phyloP scores from a whole-genome alignment of 2,797 vertebrate genomes.

The Otolemur crassicaudatus region DNA sequence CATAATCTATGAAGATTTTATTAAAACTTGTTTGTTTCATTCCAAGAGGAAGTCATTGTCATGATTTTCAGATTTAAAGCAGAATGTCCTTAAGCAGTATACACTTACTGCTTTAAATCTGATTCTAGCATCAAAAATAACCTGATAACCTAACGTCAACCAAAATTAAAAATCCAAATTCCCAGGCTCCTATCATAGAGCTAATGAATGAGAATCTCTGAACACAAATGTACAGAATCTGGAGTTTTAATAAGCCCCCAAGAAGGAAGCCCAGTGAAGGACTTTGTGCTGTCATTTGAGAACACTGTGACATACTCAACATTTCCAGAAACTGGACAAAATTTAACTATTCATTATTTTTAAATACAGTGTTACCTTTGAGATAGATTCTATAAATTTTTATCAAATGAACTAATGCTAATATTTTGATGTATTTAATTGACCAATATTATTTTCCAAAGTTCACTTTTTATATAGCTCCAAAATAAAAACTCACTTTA shows the following conservation, averaged over 20 bases:
- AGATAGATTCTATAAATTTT: slow-evolving; percentile 47
- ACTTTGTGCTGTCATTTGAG: background rate
- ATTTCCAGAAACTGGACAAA: slow-evolving; percentile 58
- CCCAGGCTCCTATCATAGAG: background rate
- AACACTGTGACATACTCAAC: background rate
- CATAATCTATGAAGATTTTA: slow-evolving; percentile 52
- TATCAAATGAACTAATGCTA: background rate
- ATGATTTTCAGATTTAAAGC: slow-evolving; percentile 35
- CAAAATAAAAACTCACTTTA: slow-evolving; percentile 46
- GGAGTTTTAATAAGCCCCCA: background rate
- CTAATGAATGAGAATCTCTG: background rate
- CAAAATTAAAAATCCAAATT: background rate
- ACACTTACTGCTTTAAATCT: background rate
- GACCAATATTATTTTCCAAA: slow-evolving; percentile 23
- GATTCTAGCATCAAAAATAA: slow-evolving; percentile 38
- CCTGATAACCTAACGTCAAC: background rate
- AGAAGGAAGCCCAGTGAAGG: background rate
- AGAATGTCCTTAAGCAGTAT: background rate
- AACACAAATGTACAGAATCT: background rate
- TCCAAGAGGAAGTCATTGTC: background rate
- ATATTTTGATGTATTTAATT: background rate
- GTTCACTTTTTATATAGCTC: background rate
- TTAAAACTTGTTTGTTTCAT: slow-evolving; percentile 32
- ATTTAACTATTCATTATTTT: slow-evolving; percentile 40
- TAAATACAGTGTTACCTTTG: slow-evolving; percentile 26